Evolutionary conservation across 2,797 vertebrate species (phyloP), one percentile per base, ranked within the genome.

Genomic region (Otus scops): DNA sequence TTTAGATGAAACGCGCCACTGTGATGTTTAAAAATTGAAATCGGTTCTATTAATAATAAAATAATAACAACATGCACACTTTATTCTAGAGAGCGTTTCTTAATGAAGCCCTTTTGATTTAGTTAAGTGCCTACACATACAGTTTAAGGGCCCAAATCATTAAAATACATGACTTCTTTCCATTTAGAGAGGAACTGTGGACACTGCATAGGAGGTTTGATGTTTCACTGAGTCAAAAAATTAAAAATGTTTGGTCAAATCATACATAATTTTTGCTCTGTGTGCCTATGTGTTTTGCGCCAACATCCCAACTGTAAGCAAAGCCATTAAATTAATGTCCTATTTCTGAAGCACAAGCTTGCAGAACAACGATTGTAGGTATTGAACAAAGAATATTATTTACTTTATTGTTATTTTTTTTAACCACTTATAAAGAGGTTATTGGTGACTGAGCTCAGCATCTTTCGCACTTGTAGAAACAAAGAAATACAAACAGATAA

Each of bases 231-330:
- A 75, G 34, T 24, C 0, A 28, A 38, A 67, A 60, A 32, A 51
- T 27, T 7, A 23, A 60, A 47, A 51, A 21, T 0, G 0, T 47
- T 41, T 22, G 10, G 0, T 3, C 32, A 45, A 48, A 63, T 82
- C 32, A 17, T 19, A 50, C 2, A 20, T 4, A 24, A 2, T 26
- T 81, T 79, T 75, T 85, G 3, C 11, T 47, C 10, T 64, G 2
- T n/a, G 7, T 38, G 6, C 26, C 7, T 23, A 6, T 19, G 12
- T 23, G 10, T 57, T 68, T 65, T 65, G 4, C 2, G 1, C 13
- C 60, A 20, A 28, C 30, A 56, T 38, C 34, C 18, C 39, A 68
- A 45, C 26, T 68, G 23, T 63, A 74, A 81, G 14, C 4, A 63
- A 50, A 41, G 15, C 14, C 5, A 13, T 50, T 61, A 45, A 57